Conservation (phyloP, 2,888 invertebrate species). For the Caenorhabditis doughertyi region DNA sequence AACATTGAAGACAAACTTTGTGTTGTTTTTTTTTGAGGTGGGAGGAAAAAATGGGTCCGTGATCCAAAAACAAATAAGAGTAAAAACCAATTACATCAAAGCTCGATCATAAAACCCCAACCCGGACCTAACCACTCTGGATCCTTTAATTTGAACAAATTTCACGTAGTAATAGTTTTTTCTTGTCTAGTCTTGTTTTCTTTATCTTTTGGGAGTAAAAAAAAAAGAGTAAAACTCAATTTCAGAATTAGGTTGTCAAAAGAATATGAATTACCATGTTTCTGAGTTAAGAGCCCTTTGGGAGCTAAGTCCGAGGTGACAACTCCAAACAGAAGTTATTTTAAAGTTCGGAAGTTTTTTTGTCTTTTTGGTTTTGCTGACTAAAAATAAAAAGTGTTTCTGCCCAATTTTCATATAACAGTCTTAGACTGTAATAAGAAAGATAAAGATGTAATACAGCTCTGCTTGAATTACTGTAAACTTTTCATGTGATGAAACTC, state of each 20-base stretch:
- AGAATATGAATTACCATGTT: slow-evolving; percentile 2
- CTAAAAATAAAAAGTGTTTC: too few relatives aligned
- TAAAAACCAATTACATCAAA: slow-evolving; percentile 37
- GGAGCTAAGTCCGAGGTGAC: not conserved
- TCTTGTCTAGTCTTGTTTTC: not conserved
- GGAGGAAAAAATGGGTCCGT: slow-evolving; percentile 2
- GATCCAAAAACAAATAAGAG: slow-evolving; percentile 37
- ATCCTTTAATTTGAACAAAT: slow-evolving; percentile 5
- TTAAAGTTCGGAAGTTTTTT: too few relatives aligned
- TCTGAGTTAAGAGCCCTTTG: not conserved
- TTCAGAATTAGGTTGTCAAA: not conserved
- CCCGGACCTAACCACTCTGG: not conserved
- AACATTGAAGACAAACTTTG: slow-evolving; percentile 18
- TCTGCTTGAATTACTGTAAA: too few relatives aligned
- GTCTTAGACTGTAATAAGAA: too few relatives aligned
- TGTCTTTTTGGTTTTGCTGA: too few relatives aligned
- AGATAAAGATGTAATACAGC: too few relatives aligned
- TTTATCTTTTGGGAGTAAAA: not conserved
- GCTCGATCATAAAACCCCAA: slow-evolving; percentile 45
- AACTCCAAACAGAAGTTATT: too few relatives aligned
- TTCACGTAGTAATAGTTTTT: not conserved
- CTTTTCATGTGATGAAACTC: too few relatives aligned
- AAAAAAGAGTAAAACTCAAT: not conserved
- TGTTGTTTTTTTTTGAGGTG: slow-evolving; percentile 1
- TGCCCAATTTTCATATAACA: too few relatives aligned